Conservation (phyloP, 2,888 invertebrate genomes). For the Gandaritis pyraliata region DNA sequence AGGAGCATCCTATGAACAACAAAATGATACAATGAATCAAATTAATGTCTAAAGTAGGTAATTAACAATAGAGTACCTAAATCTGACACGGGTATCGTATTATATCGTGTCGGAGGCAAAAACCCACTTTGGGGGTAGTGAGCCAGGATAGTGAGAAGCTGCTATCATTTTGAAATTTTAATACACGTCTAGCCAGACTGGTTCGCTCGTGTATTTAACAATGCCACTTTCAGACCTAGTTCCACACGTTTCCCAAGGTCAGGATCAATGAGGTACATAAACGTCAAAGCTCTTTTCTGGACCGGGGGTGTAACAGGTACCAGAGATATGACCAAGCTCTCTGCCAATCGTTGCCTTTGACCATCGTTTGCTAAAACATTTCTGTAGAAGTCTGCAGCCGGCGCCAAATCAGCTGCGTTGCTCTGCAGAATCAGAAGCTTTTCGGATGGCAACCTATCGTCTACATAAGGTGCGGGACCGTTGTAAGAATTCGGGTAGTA, state of each 20-base stretch:
- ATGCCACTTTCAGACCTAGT: slow-evolving; percentile 60
- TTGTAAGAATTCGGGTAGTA: slow-evolving; percentile 97
- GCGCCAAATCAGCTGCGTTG: slow-evolving; percentile 57
- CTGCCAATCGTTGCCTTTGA: slow-evolving; percentile 38
- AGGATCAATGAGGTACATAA: slow-evolving; percentile 89
- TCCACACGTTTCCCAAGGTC: slow-evolving; percentile 88
- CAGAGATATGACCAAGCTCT: slow-evolving; percentile 20
- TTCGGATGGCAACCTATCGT: slow-evolving; percentile 56
- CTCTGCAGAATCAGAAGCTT: slow-evolving; percentile 27
- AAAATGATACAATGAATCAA: too few species aligned
- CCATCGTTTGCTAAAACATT: slow-evolving; percentile 74
- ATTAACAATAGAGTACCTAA: too few species aligned
- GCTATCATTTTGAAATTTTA: too few species aligned
- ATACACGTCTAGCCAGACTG: slow-evolving; percentile 12
- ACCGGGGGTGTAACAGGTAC: slow-evolving; percentile 32
- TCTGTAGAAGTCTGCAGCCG: slow-evolving; percentile 89
- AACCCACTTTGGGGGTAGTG: too few species aligned
- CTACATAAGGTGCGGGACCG: slow-evolving; percentile 89
- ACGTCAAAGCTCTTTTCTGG: slow-evolving; percentile 28
- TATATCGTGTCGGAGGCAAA: too few species aligned
- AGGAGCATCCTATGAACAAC: too few species aligned
- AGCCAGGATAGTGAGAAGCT: too few species aligned
- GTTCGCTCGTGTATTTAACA: slow-evolving; percentile 23
- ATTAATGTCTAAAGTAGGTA: too few species aligned
- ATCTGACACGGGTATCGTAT: too few species aligned